A percentile compares a stretch with the other conserved stretches of the same genome.
Conservation (phyloP, 2,797 vertebrate species). For the Sylvia borin region DNA sequence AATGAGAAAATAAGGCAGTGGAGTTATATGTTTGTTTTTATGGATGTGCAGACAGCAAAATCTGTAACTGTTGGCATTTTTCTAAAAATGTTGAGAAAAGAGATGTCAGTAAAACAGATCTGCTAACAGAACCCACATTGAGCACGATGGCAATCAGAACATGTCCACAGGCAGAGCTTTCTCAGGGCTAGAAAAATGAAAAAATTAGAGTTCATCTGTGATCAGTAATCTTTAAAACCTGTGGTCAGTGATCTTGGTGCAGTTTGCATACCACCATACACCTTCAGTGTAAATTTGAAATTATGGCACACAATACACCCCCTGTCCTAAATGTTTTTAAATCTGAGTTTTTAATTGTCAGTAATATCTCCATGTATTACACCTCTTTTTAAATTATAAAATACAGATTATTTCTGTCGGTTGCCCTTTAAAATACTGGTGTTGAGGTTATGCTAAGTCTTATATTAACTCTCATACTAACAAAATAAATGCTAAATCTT, state of each 20-base stretch:
- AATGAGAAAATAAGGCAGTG: neutral
- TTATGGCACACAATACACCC: rapidly evolving
- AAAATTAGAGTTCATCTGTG: neutral
- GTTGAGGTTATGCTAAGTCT: neutral
- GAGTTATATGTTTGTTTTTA: neutral
- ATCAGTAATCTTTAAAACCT: neutral
- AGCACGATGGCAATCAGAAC: neutral
- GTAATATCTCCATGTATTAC: neutral
- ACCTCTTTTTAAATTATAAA: neutral
- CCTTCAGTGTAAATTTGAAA: neutral
- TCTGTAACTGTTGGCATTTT: neutral
- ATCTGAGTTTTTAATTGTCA: neutral
- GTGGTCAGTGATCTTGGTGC: neutral
- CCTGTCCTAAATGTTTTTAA: neutral
- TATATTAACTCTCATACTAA: neutral
- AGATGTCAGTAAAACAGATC: neutral
- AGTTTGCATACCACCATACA: neutral
- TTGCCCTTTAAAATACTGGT: neutral
- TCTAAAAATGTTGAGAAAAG: neutral
- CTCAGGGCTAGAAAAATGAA: neutral
- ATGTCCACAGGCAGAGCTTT: neutral
- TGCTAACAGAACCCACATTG: neutral
- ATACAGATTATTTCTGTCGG: neutral
- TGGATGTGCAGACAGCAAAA: neutral
- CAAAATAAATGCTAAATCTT: neutral